Base-by-base conservation (phyloP, 2,888 invertebrate species). In the Amphipoea oculea region DNA sequence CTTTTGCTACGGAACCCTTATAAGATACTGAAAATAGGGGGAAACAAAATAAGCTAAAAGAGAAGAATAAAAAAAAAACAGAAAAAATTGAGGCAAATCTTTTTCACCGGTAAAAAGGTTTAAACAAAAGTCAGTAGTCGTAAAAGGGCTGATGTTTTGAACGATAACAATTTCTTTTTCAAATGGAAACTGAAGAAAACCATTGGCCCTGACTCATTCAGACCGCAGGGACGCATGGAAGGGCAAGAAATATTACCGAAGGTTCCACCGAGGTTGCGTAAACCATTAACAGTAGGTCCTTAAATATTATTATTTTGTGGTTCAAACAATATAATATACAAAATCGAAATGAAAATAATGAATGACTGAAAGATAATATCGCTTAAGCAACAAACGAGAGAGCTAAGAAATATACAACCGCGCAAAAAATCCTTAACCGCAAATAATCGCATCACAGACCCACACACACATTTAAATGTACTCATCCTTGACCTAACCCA, bases 401-500 rank as follows among this genome's bases (percentile, higher is more conserved):
- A 40, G 4, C 14, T n/a, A 45, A 57, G 51, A 45, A 65, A 74
- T 51, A 17, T n/a, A 60, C 36, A 85, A 48, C 14, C 51, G 29
- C 48, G 66, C 66, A 75, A 65, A 68, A 48, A 57, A n/a, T 23
- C 29, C 20, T 17, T n/a, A n/a, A 60, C 4, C n/a, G 7, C 17
- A 69, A 62, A 83, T 72, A 79, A 76, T 65, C 75, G 45, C n/a
- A 73, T 65, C 51, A 67, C 17, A 62, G 71, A 77, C 71, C 69
- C 70, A 78, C 84, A 88, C 79, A 87, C 83, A 78, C 86, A 89
- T 87, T 84, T 83, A 84, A 86, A 84, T 87, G 82, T 89, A 87
- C 84, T 85, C 86, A 92, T 91, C 94, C 95, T 94, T 95, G 95
- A 96, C 95, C 96, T 94, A 88, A 79, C 90, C 85, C 91, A 93